Base-by-base conservation (phyloP, 2,888 invertebrate genomes). In the Drosophila borealis region DNA sequence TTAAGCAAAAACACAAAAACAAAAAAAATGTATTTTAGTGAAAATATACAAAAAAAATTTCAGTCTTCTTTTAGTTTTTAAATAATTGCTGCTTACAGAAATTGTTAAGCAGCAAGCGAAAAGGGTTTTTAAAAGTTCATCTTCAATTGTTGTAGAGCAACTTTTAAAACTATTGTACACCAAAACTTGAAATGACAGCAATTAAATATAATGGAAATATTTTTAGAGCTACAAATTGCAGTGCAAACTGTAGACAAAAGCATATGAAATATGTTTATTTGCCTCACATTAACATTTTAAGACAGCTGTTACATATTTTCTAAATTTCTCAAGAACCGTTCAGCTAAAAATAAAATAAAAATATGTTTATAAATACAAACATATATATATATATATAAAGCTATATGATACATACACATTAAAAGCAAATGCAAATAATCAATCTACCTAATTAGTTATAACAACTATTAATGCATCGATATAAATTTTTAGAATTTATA, bases 401-500 rank as follows among this genome's bases (percentile, higher is more conserved):
- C 14, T 63, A 34, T 50, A 75, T 45, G 54, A 55, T 49, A 73
- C 57, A 74, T 53, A 53, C 49, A 77, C 45, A 65, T 53, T 51
- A 56, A 56, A 56, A 66, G 42, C 61, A 85, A 71, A 74, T 68
- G 70, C 77, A 63, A 87, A 70, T 88, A 89, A 81, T 88, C 77
- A 81, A 74, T 81, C 87, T 88, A 83, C 79, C 89, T 78, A 86
- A 69, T 87, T 88, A 83, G 89, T 29, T 8, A 29, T 72, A 81
- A 88, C 89, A 82, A 70, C 61, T 61, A 73, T 44, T 64, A 74
- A 83, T 46, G 64, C 68, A 75, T 77, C 60, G 54, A 78, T 82
- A 82, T 80, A 82, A 70, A 83, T 88, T 70, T 80, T 70, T 78
- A 89, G 87, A 89, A 84, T 84, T 83, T 86, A 88, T 86, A 86